These are phyloP conservation scores for Drosophila obscura DNA, from an alignment of 1,140 invertebrate genomes.

Conservation along the genomic window DNA sequence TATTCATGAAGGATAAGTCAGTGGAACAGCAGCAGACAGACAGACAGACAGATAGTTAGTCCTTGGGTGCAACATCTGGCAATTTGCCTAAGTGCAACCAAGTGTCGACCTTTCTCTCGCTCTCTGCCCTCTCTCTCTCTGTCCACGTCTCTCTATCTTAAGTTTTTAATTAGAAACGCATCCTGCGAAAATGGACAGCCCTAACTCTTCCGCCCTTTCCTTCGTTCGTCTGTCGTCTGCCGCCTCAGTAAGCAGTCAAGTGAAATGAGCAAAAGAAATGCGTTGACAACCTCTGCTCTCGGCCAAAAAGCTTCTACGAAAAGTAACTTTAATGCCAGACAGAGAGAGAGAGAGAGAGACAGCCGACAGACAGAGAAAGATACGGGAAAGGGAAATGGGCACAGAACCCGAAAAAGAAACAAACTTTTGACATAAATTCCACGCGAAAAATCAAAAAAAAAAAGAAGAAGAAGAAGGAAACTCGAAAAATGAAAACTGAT, in stretches of 20 bases:
- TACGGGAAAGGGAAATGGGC: constrained; percentile 16
- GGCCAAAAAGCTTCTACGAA: constrained; percentile 62
- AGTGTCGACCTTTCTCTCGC: constrained; percentile 29
- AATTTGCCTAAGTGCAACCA: constrained; percentile 76
- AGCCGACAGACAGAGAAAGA: constrained; percentile 28
- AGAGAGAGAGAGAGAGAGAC: constrained; percentile 13
- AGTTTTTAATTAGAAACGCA: constrained; percentile 81
- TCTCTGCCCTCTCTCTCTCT: constrained; percentile 17
- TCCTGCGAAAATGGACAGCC: constrained; percentile 56
- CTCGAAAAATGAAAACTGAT: constrained; percentile 70
- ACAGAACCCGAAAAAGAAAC: constrained; percentile 39
- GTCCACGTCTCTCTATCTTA: constrained; percentile 23
- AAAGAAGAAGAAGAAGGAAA: background rate
- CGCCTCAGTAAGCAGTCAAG: constrained; percentile 57
- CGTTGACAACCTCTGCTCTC: constrained; percentile 62
- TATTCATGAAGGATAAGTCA: constrained; percentile 22
- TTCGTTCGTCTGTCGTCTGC: background rate
- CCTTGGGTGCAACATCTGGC: constrained; percentile 50
- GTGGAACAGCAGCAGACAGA: background rate
- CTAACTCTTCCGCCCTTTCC: constrained; percentile 6
- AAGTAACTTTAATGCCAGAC: constrained; percentile 77
- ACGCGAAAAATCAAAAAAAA: constrained; percentile 35
- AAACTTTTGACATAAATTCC: constrained; percentile 81
- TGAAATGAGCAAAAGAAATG: constrained; percentile 77
- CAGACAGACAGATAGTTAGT: background rate